These are phyloP conservation scores for Eurois occulta DNA, from an alignment of 2,888 invertebrate species.

Conservation along the genomic window DNA sequence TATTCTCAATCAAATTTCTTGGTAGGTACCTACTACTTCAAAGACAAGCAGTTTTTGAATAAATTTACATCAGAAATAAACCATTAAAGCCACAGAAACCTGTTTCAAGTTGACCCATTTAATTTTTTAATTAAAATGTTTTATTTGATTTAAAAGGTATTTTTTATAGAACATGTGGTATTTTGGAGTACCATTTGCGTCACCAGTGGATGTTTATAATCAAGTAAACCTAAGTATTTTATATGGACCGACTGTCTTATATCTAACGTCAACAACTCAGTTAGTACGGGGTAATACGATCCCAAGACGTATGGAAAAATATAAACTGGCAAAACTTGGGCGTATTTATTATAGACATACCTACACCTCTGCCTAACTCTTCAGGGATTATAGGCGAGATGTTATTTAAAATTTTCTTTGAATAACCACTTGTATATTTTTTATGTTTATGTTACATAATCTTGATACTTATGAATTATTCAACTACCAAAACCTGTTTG, in stretches of 20 bases:
- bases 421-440: background rate
- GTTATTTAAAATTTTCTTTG: background rate
- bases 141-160: background rate
- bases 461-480: background rate
- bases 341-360: no score
- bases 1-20: background rate
- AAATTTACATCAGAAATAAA: slow-evolving; percentile 4
- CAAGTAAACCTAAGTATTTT: no score
- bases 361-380: background rate
- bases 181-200: background rate
- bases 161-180: background rate
- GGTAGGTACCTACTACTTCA: background rate
- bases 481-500: slow-evolving; percentile 15
- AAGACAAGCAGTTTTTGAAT: background rate
- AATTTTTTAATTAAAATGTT: background rate
- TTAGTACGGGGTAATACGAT: no score
- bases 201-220: background rate
- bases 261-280: no score
- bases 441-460: background rate
- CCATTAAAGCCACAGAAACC: background rate
- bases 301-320: no score
- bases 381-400: background rate
- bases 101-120: slow-evolving; percentile 5
- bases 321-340: no score
- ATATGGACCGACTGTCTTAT: no score